Conservation (phyloP, 1,140 invertebrate genomes). For the Ptiloglossa arizonensis region DNA sequence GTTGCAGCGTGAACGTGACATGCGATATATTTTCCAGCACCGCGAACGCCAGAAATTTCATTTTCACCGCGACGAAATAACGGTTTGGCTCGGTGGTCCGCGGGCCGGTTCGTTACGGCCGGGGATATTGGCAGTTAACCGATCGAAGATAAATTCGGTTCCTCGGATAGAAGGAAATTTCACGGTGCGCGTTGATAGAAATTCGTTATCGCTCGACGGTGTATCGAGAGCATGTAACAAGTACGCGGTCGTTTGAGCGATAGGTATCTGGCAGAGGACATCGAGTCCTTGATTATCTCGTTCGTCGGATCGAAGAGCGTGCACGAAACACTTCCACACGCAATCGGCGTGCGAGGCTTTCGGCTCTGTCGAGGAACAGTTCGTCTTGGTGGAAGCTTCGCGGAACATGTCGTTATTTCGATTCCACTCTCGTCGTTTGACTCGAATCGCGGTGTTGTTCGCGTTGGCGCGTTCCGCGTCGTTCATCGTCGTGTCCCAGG, state of each 20-base stretch:
- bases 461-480: background rate
- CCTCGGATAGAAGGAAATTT: background rate
- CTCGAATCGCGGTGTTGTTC: background rate
- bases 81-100: background rate
- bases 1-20: constrained; percentile 46
- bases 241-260: constrained; percentile 1
- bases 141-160: background rate
- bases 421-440: background rate
- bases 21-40: constrained; percentile 38
- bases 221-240: background rate
- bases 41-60: constrained; percentile 17
- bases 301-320: background rate
- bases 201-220: background rate
- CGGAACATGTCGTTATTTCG: background rate
- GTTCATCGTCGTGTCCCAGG: constrained; percentile 7
- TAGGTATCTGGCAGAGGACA: constrained; percentile 13
- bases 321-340: background rate
- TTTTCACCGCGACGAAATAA: background rate
- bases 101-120: background rate
- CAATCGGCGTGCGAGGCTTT: background rate
- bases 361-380: background rate
- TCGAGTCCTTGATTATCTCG: constrained; percentile 29
- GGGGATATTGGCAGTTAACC: background rate
- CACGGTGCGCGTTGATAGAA: background rate
- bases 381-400: background rate